Base-by-base conservation (phyloP, 2,113 vertebrate genomes). In the Sinocyclocheilus grahami region DNA sequence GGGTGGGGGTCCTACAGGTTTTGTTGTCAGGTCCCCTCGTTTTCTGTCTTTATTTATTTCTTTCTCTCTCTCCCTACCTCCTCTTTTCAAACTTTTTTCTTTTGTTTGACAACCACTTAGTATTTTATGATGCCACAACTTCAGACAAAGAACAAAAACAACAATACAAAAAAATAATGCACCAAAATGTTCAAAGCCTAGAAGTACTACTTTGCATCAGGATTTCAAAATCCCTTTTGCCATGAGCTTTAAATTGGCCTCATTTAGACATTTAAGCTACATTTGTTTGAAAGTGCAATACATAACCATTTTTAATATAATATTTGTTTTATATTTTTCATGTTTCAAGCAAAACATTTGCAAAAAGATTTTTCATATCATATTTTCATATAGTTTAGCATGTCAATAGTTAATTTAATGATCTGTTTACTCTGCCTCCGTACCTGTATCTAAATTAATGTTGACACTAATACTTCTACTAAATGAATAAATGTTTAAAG, bases 1-100 rank as follows among this genome's bases (percentile, higher is more conserved):
- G 46, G 83, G 27, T 27, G 27, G 27, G 27, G 27, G 93, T 85
- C 42, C 22, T 88, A 91, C 94, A 16, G 84, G 95, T 94, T 92
- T 90, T 91, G 82, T 90, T 90, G 65, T 85, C 48, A 55, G 16
- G 5, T 74, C 46, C 79, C 37, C 27, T 82, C 53, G 3, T 42
- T 83, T n/a, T 67, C 33, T 78, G 18, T 33, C 16, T 83, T 10
- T 77, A 12, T 46, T n/a, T n/a, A n/a, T n/a, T n/a, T n/a, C n/a
- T n/a, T 18, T 10, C 18, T 79, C 76, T 88, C 46, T 67, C 53
- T 30, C n/a, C 69, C 33, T 14, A 22, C 72, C 72, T 75, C 39
- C 39, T 9, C 42, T 48, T 46, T 48, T 42, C 12, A 76, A 39
- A 16, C 42, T 27, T 53, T 16, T 55, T 55, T 27, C 14, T 55